Percentiles rank a stretch among this genome's conserved stretches.
Conservation (phyloP, 2,797 vertebrate genomes). For the Periparus ater region DNA sequence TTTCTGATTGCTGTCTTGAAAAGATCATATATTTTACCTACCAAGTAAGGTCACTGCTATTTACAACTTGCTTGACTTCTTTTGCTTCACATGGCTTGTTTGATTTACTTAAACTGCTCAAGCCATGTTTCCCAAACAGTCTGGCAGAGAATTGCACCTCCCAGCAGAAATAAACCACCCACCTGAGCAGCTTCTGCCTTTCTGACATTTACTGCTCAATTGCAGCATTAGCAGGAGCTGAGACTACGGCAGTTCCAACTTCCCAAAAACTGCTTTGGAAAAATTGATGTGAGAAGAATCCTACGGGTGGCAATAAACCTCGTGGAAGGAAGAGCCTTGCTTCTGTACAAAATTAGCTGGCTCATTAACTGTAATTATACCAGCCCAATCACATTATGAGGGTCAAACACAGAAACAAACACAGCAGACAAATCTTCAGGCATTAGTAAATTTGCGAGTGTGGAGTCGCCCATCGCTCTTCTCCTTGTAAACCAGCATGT, state of each 20-base stretch:
- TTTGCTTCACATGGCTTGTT: neutral
- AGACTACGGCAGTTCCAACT: neutral
- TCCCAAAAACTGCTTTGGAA: neutral
- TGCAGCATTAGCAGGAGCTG: neutral
- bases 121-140: neutral
- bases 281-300: neutral
- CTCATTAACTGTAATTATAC: slow-evolving; percentile 11
- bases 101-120: neutral
- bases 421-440: slow-evolving; percentile 30
- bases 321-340: slow-evolving; percentile 3
- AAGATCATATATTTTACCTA: neutral
- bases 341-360: slow-evolving; percentile 41
- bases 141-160: neutral
- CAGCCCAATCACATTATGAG: neutral
- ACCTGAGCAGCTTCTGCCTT: neutral
- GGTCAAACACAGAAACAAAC: slow-evolving; percentile 28
- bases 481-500: neutral
- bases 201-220: neutral
- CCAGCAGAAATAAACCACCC: neutral
- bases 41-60: neutral
- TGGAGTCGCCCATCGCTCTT: neutral
- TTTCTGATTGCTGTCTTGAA: neutral
- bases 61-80: neutral
- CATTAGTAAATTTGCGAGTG: neutral
- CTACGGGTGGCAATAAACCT: slow-evolving; percentile 32